A percentile compares a stretch with the other conserved stretches of the same genome.
These are phyloP conservation scores for Pseudotriccus pelzelni DNA, from an alignment of 2,797 vertebrate genomes.

Conservation along the genomic window DNA sequence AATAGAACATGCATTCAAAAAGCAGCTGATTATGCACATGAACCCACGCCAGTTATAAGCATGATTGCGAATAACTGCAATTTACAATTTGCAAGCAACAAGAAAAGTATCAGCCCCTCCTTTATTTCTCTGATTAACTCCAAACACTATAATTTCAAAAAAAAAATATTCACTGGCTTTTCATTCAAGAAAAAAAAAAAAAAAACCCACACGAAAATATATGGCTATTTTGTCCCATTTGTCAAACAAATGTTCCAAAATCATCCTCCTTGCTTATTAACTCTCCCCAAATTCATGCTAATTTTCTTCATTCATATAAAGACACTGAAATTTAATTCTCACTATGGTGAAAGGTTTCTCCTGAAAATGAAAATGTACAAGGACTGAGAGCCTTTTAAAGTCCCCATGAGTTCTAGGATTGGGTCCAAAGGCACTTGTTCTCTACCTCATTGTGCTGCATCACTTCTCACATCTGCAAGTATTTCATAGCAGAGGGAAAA, in stretches of 20 bases:
- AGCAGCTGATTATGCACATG: constrained; percentile 58
- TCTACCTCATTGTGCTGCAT: background rate
- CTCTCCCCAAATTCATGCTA: background rate
- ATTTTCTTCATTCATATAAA: background rate
- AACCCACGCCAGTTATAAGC: constrained; percentile 39
- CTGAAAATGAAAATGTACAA: background rate
- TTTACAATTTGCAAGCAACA: constrained; percentile 60
- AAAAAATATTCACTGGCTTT: constrained; percentile 7
- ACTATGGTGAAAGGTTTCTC: background rate
- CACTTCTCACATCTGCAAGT: background rate
- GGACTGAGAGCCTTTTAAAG: background rate
- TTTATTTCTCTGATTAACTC: constrained; percentile 63
- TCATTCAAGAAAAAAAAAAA: constrained; percentile 13
- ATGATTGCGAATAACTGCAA: constrained; percentile 66
- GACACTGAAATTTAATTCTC: background rate
- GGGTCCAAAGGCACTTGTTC: background rate
- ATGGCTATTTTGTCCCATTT: constrained; percentile 20
- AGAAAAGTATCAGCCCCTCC: constrained; percentile 31
- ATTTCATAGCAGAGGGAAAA: background rate
- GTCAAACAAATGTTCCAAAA: constrained; percentile 22
- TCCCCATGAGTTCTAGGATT: background rate
- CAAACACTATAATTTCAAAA: constrained; percentile 36
- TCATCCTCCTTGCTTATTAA: background rate
- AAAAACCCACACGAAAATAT: background rate
- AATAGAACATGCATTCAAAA: constrained; percentile 54